These are phyloP conservation scores for Podarcis siculus DNA, from an alignment of 2,797 vertebrate species.

Conservation along the genomic window DNA sequence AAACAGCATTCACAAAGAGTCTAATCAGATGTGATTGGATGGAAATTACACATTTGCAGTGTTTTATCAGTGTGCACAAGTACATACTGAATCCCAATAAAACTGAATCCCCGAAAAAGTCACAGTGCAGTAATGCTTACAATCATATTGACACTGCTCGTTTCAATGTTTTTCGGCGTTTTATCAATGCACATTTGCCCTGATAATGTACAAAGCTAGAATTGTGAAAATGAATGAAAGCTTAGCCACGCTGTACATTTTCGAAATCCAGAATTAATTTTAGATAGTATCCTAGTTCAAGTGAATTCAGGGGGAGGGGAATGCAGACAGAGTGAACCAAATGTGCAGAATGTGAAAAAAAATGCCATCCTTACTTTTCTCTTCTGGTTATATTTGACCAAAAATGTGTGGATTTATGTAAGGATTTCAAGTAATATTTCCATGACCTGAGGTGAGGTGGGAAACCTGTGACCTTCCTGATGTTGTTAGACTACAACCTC, in stretches of 20 bases:
- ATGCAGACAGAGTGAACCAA: not conserved
- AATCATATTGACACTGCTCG: not conserved
- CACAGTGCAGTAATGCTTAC: not conserved
- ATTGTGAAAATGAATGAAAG: not conserved
- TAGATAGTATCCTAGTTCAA: not conserved
- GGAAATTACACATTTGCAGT: not conserved
- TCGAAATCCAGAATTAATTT: not conserved
- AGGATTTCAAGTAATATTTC: not conserved
- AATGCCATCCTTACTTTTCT: not conserved
- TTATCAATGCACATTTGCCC: not conserved
- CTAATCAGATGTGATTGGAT: not conserved
- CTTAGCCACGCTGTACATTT: not conserved
- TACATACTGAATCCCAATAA: not conserved
- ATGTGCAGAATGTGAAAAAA: not conserved
- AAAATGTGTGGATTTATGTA: not conserved
- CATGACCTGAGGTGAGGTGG: not conserved
- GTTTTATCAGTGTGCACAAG: not conserved
- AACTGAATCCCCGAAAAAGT: not conserved
- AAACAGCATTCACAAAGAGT: not conserved
- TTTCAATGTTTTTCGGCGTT: not conserved
- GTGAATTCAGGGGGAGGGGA: not conserved
- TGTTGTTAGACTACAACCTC: not conserved
- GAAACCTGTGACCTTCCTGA: not conserved
- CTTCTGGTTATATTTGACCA: not conserved
- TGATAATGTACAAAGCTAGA: not conserved